These are phyloP conservation scores for Noctua fimbriata DNA, from an alignment of 2,888 invertebrate species.

Conservation along the genomic window DNA sequence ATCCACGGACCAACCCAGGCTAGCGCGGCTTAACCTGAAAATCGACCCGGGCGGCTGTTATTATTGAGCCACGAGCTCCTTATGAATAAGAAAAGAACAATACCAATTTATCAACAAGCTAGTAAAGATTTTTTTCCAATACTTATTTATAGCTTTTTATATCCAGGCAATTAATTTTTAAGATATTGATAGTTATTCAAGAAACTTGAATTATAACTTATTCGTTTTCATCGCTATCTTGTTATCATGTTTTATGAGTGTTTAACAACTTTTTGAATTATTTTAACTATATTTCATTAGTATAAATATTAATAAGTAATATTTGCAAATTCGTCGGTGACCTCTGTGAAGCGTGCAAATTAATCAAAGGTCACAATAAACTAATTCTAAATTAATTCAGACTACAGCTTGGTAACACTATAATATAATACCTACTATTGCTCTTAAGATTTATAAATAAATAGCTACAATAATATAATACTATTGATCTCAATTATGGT, in stretches of 20 bases:
- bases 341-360: conserved; percentile 15
- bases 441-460: too few relatives aligned
- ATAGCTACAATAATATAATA: too few relatives aligned
- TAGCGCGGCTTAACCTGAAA: neutral
- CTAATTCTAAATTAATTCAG: conserved; percentile 23
- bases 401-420: conserved; percentile 29
- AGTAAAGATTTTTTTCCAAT: conserved; percentile 6
- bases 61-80: neutral
- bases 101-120: neutral
- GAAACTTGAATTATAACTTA: conserved; percentile 36
- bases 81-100: neutral
- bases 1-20: neutral
- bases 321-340: conserved; percentile 4
- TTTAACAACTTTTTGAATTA: conserved; percentile 32
- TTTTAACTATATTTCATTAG: conserved; percentile 5
- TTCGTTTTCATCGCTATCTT: conserved; percentile 40
- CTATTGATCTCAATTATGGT: too few relatives aligned
- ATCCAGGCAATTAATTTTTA: conserved; percentile 9
- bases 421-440: too few relatives aligned
- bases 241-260: conserved; percentile 34
- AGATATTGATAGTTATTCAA: conserved; percentile 25
- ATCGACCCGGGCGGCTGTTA: neutral
- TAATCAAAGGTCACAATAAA: conserved; percentile 15
- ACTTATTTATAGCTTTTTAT: conserved; percentile 5
- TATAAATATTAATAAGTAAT: conserved; percentile 20